These are phyloP conservation scores for Wasmannia auropunctata DNA, from an alignment of 1,140 invertebrate species.

Conservation along the genomic window DNA sequence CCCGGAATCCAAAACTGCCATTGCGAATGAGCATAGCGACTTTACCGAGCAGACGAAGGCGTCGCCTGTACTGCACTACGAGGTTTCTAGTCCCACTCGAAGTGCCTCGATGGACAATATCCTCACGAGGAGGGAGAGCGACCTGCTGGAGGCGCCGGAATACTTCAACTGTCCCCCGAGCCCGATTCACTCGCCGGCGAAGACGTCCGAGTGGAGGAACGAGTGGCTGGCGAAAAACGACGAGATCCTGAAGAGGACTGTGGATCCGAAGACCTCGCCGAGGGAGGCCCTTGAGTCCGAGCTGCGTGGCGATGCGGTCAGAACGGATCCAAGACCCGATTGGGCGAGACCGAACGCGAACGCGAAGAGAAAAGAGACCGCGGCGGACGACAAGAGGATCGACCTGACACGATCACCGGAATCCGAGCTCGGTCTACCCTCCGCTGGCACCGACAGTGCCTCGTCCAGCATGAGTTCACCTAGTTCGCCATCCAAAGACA, in stretches of 20 bases:
- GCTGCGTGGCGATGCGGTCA: conserved; percentile 59
- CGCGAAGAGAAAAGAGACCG: conserved; percentile 76
- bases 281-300: conserved; percentile 69
- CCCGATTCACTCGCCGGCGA: conserved; percentile 78
- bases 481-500: conserved; percentile 82
- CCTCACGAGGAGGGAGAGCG: conserved; percentile 67
- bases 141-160: conserved; percentile 75
- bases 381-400: conserved; percentile 68
- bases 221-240: conserved; percentile 83
- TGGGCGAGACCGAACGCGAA: conserved; percentile 80
- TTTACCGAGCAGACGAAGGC: conserved; percentile 71
- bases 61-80: conserved; percentile 14
- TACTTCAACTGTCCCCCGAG: conserved; percentile 76
- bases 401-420: conserved; percentile 76
- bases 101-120: conserved; percentile 77
- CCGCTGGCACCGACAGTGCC: conserved; percentile 80
- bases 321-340: conserved; percentile 77
- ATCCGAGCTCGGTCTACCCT: conserved; percentile 78
- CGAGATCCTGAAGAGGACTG: conserved; percentile 79
- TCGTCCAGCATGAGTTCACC: conserved; percentile 83
- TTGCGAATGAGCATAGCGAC: conserved; percentile 61
- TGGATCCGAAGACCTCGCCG: conserved; percentile 65
- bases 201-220: conserved; percentile 83
- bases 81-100: conserved; percentile 71
- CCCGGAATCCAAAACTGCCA: conserved; percentile 50